Evolutionary conservation across 2,113 vertebrate genomes (phyloP).

Genomic region (Ifrita kowaldi): DNA sequence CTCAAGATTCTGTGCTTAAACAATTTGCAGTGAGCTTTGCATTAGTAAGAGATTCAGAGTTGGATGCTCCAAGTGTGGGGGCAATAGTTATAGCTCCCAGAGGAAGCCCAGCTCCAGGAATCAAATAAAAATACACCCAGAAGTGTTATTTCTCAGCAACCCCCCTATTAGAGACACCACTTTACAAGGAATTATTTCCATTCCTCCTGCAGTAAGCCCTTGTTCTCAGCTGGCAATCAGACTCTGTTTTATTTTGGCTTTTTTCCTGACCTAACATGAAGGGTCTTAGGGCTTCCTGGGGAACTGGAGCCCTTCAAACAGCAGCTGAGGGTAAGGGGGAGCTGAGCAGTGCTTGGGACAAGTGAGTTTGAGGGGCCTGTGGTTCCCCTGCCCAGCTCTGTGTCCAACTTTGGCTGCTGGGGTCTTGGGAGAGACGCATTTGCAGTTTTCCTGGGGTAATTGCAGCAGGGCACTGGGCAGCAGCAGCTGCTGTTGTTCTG

Average conservation of each 20-base stretch:
- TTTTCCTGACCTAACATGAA: background rate
- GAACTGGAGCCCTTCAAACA: background rate
- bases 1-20: background rate
- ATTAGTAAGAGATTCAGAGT: background rate
- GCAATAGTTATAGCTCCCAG: background rate
- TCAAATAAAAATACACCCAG: background rate
- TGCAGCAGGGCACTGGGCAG: background rate
- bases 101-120: background rate
- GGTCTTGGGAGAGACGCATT: background rate
- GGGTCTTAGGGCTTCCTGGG: background rate
- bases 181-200: background rate
- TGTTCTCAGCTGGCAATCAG: background rate
- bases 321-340: background rate
- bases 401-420: background rate
- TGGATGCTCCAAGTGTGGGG: background rate
- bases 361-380: background rate
- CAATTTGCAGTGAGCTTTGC: background rate
- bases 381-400: background rate
- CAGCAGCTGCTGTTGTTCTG: background rate
- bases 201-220: background rate
- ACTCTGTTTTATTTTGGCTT: background rate
- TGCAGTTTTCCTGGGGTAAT: background rate
- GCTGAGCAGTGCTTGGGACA: fast-evolving
- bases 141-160: background rate
- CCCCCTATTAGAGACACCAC: background rate